Evolutionary conservation across 2,888 invertebrate genomes (phyloP), one percentile per base, ranked within the genome.

Genomic region (Chaetoderma sp.): DNA sequence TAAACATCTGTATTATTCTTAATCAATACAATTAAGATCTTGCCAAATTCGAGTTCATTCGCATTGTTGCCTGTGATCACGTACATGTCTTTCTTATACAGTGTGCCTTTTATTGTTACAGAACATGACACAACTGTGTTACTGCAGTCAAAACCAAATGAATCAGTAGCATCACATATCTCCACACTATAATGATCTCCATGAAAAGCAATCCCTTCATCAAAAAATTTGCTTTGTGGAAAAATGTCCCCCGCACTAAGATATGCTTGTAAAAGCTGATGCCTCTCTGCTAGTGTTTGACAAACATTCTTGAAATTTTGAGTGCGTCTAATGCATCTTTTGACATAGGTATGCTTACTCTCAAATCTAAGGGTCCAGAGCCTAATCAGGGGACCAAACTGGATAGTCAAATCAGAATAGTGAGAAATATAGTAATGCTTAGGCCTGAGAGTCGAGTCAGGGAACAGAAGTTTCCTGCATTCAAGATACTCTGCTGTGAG

Each of bases 321-420:
- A 44, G 23, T 27, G 18, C 36, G 42, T 44, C 57, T 39, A n/a
- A 33, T 44, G 44, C 44, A 55, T 13, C 21, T 42, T 21, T 58
- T 58, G 30, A 58, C 42, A 58, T 58, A 58, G 23, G 36, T 23
- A 27, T 58, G 58, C 28, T 58, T 58, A n/a, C 28, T 45, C 44
- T 44, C 58, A n/a, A 58, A 42, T 16, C 58, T 13, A 25, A 58
- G 16, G 10, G 58, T 58, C 58, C 58, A 58, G n/a, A 58, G 16
- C 28, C 28, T 42, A 10, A 45, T 28, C 13, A 58, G 30, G 8
- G 58, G 44, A 13, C 58, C 58, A 45, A 44, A 58, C n/a, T 58
- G 42, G 18, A 58, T 18, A 27, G 36, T 58, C 10, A 58, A 23
- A 13, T 44, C 16, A 23, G 58, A 30, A 44, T 45, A 58, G 21